Evolutionary conservation across 2,888 invertebrate species (phyloP).

Genomic region (Lacanobia oleracea): DNA sequence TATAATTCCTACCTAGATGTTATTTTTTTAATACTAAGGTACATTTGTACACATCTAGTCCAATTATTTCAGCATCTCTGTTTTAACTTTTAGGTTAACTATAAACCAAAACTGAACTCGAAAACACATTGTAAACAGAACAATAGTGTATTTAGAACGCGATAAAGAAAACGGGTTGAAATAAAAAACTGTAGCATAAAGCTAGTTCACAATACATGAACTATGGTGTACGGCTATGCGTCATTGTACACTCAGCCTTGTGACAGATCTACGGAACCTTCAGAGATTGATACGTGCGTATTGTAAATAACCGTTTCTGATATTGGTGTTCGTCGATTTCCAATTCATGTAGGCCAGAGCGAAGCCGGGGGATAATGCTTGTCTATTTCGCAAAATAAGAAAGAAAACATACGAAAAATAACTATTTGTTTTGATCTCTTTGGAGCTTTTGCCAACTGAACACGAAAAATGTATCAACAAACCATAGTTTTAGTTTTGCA

Average conservation of each 20-base stretch:
- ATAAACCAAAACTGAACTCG: slow-evolving; percentile 1
- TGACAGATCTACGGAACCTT: slow-evolving; percentile 26
- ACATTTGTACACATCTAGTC: not conserved
- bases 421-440: no score
- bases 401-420: no score
- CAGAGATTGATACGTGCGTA: slow-evolving; percentile 17
- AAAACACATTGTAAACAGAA: not conserved
- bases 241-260: slow-evolving; percentile 34
- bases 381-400: slow-evolving; percentile 1
- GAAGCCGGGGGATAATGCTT: not conserved
- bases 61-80: not conserved
- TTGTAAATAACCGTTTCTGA: not conserved
- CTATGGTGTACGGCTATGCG: not conserved
- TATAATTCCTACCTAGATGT: not conserved
- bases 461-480: not conserved
- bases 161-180: slow-evolving; percentile 29
- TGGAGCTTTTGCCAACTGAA: not conserved
- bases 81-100: not conserved
- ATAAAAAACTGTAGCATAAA: slow-evolving; percentile 9
- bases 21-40: not conserved
- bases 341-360: not conserved
- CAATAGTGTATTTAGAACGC: not conserved
- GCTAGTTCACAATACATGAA: slow-evolving; percentile 26
- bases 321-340: not conserved
- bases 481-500: not conserved